Evolutionary conservation across 2,113 vertebrate genomes (phyloP).

Genomic region (Rhombomys opimus): DNA sequence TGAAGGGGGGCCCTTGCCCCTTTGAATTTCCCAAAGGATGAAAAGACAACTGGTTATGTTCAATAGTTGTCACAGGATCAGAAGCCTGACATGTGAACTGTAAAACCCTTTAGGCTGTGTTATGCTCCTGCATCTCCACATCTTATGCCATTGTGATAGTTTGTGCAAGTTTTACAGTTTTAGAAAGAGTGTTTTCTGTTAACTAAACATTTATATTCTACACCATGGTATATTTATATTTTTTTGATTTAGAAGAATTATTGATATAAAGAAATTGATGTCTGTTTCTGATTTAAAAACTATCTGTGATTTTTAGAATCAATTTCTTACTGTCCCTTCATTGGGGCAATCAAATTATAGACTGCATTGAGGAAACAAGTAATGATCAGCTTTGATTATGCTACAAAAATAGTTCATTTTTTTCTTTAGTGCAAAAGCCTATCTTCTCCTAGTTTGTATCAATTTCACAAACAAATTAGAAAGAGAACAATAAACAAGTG

Average conservation of each 20-base stretch:
- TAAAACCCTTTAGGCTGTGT: background rate
- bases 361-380: slow-evolving; percentile 28
- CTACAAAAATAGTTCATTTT: background rate
- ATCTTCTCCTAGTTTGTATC: background rate
- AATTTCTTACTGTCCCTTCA: slow-evolving; percentile 53
- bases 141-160: background rate
- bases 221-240: slow-evolving; percentile 20
- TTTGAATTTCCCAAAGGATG: background rate
- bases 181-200: slow-evolving; percentile 10
- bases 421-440: slow-evolving; percentile 7
- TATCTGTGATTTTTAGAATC: slow-evolving; percentile 43
- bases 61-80: background rate
- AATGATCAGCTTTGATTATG: slow-evolving; percentile 61
- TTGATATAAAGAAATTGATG: slow-evolving; percentile 53
- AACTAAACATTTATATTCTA: slow-evolving; percentile 22
- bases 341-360: slow-evolving; percentile 56
- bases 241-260: slow-evolving; percentile 51
- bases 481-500: slow-evolving; percentile 45
- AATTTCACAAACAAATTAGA: slow-evolving; percentile 62
- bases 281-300: slow-evolving; percentile 38
- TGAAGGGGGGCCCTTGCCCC: background rate
- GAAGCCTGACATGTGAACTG: background rate
- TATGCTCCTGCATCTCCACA: background rate
- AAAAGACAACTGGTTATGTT: background rate
- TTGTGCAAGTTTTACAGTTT: slow-evolving; percentile 42